Evolutionary conservation across 2,888 invertebrate genomes (phyloP), one percentile per base, ranked within the genome.

Genomic region (Nomada ferruginata): DNA sequence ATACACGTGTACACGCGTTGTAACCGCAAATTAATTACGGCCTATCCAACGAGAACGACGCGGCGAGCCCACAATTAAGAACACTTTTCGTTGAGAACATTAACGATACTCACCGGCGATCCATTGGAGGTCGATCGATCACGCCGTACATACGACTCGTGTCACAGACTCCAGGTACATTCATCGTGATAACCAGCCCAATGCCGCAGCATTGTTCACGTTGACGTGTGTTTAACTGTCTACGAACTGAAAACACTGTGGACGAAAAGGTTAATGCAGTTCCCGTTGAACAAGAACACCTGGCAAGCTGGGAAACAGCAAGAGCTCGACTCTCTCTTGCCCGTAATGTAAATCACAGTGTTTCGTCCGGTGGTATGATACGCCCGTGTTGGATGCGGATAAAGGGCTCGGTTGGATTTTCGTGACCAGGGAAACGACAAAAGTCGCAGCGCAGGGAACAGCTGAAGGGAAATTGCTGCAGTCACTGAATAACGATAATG

Each of bases 21-120:
- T 78, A 66, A 83, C 85, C 86, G 73, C 85, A 83, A 88, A 87
- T 87, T 88, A 86, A 87, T 88, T 86, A 79, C 83, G 72, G 61
- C 71, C 82, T 73, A 73, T 79, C 64, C 68, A 65, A 29, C 72
- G 64, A 42, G 81, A 75, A 79, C 69, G 78, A 61, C 66, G 59
- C 50, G 61, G 36, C 60, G 69, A 74, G 10, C 59, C 76, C 61
- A 73, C 85, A 82, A 87, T 87, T 85, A 80, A 79, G 60, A 71
- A 76, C 70, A 85, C 82, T 87, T 82, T 78, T 74, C 66, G n/a
- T 20, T 3, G 68, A 66, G 68, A 66, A 66, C 85, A 65, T 65
- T 69, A 69, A 68, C 69, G 73, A 79, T 79, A 65, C 64, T 59
- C 60, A n/a, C 69, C 9, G 50, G 5, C 55, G 15, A 15, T 71